These are phyloP conservation scores for Drosophila auraria DNA, from an alignment of 1,140 invertebrate species.

Conservation along the genomic window DNA sequence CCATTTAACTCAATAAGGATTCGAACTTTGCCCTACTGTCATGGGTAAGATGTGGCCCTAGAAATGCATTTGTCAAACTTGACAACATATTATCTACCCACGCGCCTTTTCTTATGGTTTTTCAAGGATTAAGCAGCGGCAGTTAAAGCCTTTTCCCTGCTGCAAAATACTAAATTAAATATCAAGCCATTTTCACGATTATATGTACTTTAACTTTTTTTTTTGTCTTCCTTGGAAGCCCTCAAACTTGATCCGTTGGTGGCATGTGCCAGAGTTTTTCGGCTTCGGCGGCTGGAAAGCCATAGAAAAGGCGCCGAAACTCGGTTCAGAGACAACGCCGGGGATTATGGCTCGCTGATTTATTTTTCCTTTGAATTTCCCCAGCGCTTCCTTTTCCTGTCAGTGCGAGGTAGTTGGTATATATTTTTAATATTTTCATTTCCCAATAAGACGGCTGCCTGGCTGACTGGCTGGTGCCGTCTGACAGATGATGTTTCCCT, in stretches of 20 bases:
- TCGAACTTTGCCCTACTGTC: slow-evolving; percentile 18
- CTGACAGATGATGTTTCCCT: slow-evolving; percentile 44
- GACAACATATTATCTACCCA: slow-evolving; percentile 9
- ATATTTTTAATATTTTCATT: slow-evolving; percentile 57
- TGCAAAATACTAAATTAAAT: slow-evolving; percentile 20
- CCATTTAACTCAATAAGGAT: slow-evolving; percentile 18
- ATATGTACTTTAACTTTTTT: slow-evolving; percentile 5
- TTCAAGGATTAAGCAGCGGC: neutral
- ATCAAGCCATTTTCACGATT: slow-evolving; percentile 13
- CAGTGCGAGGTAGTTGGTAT: slow-evolving; percentile 28
- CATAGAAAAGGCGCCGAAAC: slow-evolving; percentile 24
- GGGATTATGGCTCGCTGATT: slow-evolving; percentile 46
- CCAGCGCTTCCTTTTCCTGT: slow-evolving; percentile 18
- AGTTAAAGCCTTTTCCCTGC: neutral
- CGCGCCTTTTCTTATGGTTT: neutral
- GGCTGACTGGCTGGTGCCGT: slow-evolving; percentile 4
- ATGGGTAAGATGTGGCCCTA: neutral
- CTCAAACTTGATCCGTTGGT: slow-evolving; percentile 31
- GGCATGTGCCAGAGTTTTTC: slow-evolving; percentile 41
- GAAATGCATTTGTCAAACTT: slow-evolving; percentile 21
- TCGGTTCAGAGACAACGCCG: slow-evolving; percentile 38
- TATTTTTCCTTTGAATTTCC: slow-evolving; percentile 42
- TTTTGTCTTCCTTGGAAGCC: slow-evolving; percentile 5
- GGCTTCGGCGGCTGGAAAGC: slow-evolving; percentile 2
- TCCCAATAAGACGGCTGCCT: slow-evolving; percentile 37